Evolutionary conservation across 2,797 vertebrate species (phyloP).

Genomic region (Tauraco hartlaubi): DNA sequence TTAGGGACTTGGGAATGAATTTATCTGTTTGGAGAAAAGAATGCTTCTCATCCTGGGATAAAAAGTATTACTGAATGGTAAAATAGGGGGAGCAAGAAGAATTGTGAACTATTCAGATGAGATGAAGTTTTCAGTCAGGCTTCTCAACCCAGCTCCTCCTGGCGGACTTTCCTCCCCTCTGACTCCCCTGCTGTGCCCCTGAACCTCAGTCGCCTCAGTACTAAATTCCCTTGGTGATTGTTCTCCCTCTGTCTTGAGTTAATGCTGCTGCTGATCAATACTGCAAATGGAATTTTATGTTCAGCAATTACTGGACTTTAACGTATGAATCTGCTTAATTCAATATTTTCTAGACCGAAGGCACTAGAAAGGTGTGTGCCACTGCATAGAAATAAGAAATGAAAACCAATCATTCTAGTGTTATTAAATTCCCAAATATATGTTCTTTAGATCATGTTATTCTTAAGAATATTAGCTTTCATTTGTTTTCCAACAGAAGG

Average conservation of each 20-base stretch:
- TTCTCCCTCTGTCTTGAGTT: not conserved
- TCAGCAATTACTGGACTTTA: slow-evolving; percentile 5
- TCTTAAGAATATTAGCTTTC: not conserved
- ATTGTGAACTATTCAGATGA: not conserved
- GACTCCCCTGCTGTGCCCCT: not conserved
- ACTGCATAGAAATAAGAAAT: not conserved
- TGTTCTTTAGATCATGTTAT: not conserved
- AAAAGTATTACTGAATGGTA: not conserved
- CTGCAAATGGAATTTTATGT: not conserved
- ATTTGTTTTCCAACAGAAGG: not conserved
- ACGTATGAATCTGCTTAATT: not conserved
- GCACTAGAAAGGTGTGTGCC: not conserved
- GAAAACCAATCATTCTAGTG: not conserved
- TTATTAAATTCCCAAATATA: not conserved
- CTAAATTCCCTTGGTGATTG: not conserved
- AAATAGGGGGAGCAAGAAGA: not conserved
- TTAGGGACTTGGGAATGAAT: not conserved
- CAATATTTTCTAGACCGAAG: not conserved
- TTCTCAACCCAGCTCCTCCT: not conserved
- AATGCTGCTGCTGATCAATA: slow-evolving; percentile 14
- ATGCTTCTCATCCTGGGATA: not conserved
- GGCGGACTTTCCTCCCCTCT: not conserved
- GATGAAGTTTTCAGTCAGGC: not conserved
- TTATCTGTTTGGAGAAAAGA: not conserved
- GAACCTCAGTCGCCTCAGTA: not conserved